Evolutionary conservation across 1,140 invertebrate species (phyloP).

Genomic region (Gonioctena quinquepunctata): DNA sequence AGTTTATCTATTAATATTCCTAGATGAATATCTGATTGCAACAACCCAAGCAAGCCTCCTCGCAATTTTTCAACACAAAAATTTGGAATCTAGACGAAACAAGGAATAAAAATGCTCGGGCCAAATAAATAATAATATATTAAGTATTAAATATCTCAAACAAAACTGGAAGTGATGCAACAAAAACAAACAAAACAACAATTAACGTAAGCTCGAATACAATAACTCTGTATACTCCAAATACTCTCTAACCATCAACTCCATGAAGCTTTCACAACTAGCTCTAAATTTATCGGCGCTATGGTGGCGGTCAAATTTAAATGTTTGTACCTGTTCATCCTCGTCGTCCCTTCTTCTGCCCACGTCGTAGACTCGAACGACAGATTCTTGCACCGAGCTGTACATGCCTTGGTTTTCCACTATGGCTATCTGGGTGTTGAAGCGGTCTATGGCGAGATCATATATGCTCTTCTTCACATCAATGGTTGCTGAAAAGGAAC

Average conservation of each 20-base stretch:
- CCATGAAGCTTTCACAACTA: slow-evolving; percentile 12
- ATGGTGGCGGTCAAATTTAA: neutral
- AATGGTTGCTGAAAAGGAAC: slow-evolving; percentile 44
- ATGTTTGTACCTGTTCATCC: slow-evolving; percentile 65
- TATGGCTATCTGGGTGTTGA: slow-evolving; percentile 79
- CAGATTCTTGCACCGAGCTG: slow-evolving; percentile 79
- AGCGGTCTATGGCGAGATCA: slow-evolving; percentile 73
- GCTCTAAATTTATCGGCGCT: neutral
- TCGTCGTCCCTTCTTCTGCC: slow-evolving; percentile 73
- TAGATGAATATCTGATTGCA: no score
- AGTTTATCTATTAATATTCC: no score
- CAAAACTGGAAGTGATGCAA: neutral
- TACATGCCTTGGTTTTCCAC: slow-evolving; percentile 81
- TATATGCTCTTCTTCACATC: slow-evolving; percentile 67
- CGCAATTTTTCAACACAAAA: no score
- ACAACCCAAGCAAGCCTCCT: no score
- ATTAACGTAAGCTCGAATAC: no score
- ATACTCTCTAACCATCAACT: no score
- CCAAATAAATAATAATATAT: neutral
- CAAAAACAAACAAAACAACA: neutral
- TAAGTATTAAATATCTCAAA: neutral
- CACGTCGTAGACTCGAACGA: slow-evolving; percentile 82
- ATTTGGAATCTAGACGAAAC: neutral
- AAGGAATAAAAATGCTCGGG: neutral
- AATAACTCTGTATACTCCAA: no score